Evolutionary conservation across 2,888 invertebrate genomes (phyloP).

Genomic region (Aporophyla lueneburgensis): DNA sequence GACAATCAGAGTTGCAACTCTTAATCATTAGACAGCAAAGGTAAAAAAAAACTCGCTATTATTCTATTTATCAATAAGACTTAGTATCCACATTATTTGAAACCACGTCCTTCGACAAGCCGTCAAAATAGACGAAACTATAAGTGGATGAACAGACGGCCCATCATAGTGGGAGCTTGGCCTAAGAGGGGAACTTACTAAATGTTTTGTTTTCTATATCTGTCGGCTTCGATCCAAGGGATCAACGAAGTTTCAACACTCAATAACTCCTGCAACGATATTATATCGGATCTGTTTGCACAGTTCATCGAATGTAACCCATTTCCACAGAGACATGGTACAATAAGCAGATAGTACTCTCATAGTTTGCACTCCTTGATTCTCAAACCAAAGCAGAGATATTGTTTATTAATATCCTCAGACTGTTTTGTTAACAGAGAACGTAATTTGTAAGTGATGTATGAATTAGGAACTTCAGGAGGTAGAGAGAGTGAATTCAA

Average conservation of each 20-base stretch:
- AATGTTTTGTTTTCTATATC: constrained; percentile 37
- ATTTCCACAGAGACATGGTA: constrained; percentile 54
- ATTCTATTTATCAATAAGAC: background rate
- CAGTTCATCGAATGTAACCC: constrained; percentile 55
- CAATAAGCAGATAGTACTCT: constrained; percentile 58
- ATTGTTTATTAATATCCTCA: constrained; percentile 40
- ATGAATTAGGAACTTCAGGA: background rate
- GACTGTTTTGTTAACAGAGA: constrained; percentile 22
- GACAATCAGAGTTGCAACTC: background rate
- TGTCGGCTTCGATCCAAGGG: constrained; percentile 14
- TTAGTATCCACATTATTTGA: background rate
- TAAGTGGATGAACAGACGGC: constrained; percentile 1
- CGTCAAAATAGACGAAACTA: constrained; percentile 15
- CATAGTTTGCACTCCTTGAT: constrained; percentile 47
- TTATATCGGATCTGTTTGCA: constrained; percentile 39
- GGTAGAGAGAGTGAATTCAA: background rate
- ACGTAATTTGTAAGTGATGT: constrained; percentile 23
- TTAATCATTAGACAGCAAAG: background rate
- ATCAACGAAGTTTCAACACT: constrained; percentile 50
- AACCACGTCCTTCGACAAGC: background rate
- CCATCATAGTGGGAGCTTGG: background rate
- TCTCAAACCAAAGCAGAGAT: constrained; percentile 47
- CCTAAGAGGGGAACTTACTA: constrained; percentile 4
- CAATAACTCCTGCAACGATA: constrained; percentile 49
- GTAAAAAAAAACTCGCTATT: background rate